These are phyloP conservation scores for Phortica okadai DNA, from an alignment of 2,888 invertebrate species.

Conservation along the genomic window DNA sequence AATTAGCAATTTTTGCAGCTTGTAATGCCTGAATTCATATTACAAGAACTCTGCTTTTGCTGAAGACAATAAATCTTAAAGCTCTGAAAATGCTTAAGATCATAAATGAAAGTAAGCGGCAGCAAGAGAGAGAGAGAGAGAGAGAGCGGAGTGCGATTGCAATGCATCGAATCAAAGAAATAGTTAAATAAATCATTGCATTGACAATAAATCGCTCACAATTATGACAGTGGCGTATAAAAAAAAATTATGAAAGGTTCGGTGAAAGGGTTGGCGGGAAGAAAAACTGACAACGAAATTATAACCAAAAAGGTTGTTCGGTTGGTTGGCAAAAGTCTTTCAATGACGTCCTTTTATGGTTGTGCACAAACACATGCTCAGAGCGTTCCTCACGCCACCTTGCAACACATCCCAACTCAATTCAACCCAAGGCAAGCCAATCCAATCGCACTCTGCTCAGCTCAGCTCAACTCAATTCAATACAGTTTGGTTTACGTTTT, in stretches of 20 bases:
- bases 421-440: conserved; percentile 44
- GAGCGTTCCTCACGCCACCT: background rate
- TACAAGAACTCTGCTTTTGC: background rate
- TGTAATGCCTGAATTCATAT: conserved; percentile 27
- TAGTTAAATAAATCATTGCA: conserved; percentile 61
- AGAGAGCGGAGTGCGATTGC: background rate
- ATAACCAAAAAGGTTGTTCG: conserved; percentile 17
- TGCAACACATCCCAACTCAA: background rate
- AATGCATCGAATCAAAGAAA: conserved; percentile 23
- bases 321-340: conserved; percentile 38
- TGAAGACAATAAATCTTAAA: conserved; percentile 15
- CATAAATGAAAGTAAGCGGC: background rate
- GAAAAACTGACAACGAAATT: conserved; percentile 10
- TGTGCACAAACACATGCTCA: background rate
- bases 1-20: conserved; percentile 58
- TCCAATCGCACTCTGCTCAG: conserved; percentile 3
- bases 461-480: conserved; percentile 48
- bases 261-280: conserved; percentile 40
- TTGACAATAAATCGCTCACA: conserved; percentile 73
- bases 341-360: conserved; percentile 19
- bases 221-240: conserved; percentile 65
- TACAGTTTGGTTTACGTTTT: background rate
- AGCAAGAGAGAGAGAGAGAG: background rate
- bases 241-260: conserved; percentile 41
- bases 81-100: background rate